A percentile compares a stretch with the other conserved stretches of the same genome.
phyloP scores from a whole-genome alignment of 2,888 invertebrate species.

The Platerodrilus igneus region DNA sequence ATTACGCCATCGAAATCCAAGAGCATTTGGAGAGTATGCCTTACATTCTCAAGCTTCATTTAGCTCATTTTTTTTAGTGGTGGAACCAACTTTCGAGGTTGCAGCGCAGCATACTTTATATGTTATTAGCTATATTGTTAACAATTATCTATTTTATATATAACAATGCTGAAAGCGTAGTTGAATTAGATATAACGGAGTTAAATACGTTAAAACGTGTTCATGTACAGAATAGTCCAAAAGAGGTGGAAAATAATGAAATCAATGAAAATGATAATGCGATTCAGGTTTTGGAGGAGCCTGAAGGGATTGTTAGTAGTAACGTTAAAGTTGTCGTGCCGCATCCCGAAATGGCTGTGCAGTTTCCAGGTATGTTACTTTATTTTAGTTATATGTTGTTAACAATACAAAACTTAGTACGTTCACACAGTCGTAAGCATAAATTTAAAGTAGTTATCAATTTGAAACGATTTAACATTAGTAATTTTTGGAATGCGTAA shows the following conservation, averaged over 20 bases:
- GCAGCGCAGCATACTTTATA: constrained; percentile 72
- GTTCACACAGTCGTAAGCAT: too few relatives aligned
- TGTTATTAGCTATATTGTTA: constrained; percentile 55
- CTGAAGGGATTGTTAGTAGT: constrained; percentile 36
- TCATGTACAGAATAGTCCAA: constrained; percentile 29
- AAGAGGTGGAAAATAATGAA: constrained; percentile 38
- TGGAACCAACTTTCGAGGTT: constrained; percentile 84
- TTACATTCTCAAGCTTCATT: too few relatives aligned
- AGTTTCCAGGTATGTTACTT: constrained; percentile 13
- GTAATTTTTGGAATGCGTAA: too few relatives aligned
- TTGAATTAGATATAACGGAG: constrained; percentile 30
- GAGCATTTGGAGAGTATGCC: too few relatives aligned
- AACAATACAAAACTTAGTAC: too few relatives aligned
- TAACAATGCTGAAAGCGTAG: constrained; percentile 40
- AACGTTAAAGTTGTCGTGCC: constrained; percentile 36
- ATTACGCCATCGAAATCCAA: too few relatives aligned
- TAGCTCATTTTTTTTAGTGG: constrained; percentile 21
- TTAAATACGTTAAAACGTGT: constrained; percentile 31
- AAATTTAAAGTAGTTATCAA: too few relatives aligned
- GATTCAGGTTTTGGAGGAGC: constrained; percentile 51
- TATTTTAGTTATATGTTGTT: constrained; percentile 2
- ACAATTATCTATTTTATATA: constrained; percentile 60
- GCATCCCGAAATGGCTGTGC: constrained; percentile 33
- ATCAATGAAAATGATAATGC: constrained; percentile 34
- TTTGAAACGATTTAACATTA: too few relatives aligned